A percentile compares a stretch with the other conserved stretches of the same genome.
These are phyloP conservation scores for Semaprochilodus insignis DNA, from an alignment of 2,797 vertebrate genomes.

Conservation along the genomic window DNA sequence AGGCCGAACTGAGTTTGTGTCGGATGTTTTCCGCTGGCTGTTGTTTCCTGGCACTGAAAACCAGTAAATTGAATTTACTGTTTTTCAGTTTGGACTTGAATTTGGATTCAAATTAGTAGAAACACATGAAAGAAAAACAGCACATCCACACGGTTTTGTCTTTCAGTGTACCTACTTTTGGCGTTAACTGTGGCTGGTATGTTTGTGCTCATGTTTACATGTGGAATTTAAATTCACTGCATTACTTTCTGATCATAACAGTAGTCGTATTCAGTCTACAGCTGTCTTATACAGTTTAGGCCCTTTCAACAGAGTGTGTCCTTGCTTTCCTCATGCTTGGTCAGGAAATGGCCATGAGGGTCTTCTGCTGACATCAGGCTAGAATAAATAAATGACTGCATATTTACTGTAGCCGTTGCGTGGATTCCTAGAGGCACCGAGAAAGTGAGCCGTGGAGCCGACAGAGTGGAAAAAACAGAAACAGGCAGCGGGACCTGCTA, in stretches of 20 bases:
- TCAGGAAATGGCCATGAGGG: background rate
- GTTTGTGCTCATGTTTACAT: background rate
- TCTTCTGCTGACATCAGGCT: constrained; percentile 6
- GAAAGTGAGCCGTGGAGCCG: background rate
- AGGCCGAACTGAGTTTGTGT: background rate
- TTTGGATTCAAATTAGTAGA: no score
- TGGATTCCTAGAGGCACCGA: background rate
- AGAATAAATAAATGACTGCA: constrained; percentile 22
- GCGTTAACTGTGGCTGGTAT: background rate
- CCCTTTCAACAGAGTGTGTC: background rate
- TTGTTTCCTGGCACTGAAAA: background rate
- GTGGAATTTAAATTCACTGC: background rate
- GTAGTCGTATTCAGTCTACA: background rate
- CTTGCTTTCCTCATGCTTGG: background rate
- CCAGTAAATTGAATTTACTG: background rate
- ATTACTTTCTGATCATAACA: background rate
- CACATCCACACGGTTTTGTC: background rate
- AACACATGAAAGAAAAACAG: background rate
- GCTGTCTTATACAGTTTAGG: background rate
- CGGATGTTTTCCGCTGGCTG: background rate
- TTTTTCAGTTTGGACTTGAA: no score
- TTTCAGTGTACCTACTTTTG: no score
- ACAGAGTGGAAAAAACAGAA: background rate
- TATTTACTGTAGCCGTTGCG: constrained; percentile 18
- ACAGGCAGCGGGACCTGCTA: background rate